phyloP scores from a whole-genome alignment of 2,113 vertebrate species.

The Mastomys natalensis region DNA sequence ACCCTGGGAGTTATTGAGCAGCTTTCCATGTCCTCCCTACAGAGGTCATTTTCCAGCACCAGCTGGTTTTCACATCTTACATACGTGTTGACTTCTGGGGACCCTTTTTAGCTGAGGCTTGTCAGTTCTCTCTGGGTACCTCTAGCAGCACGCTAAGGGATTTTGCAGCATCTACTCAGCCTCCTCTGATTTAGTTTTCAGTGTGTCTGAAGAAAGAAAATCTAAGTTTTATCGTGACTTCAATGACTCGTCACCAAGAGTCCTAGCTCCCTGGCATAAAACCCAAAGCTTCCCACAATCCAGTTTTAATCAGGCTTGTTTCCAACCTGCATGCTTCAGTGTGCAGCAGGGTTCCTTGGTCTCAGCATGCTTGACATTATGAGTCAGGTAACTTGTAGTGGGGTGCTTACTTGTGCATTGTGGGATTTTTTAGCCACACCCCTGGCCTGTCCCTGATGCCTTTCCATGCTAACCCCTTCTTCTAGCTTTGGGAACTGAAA shows the following conservation, averaged over 20 bases:
- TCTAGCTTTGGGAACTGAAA: not conserved
- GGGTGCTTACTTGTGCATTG: not conserved
- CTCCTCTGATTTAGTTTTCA: conserved; percentile 7
- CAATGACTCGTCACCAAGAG: not conserved
- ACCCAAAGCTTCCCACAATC: not conserved
- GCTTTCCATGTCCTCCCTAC: not conserved
- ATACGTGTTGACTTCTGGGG: not conserved
- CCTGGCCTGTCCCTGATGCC: not conserved
- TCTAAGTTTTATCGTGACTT: not conserved
- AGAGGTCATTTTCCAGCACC: not conserved
- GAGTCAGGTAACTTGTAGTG: not conserved
- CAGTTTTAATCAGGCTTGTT: not conserved
- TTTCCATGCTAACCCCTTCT: not conserved
- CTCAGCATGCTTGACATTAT: not conserved
- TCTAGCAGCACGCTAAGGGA: not conserved
- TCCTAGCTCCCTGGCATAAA: not conserved
- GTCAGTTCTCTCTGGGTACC: not conserved
- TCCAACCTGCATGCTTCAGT: not conserved
- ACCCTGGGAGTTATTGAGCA: not conserved
- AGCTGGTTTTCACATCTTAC: conserved; percentile 6
- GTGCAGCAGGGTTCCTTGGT: not conserved
- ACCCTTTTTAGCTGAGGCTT: not conserved
- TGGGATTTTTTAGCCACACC: not conserved
- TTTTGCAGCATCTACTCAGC: not conserved
- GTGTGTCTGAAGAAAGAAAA: not conserved